These are phyloP conservation scores for Lucilia sericata DNA, from an alignment of 1,140 invertebrate species.

Conservation along the genomic window DNA sequence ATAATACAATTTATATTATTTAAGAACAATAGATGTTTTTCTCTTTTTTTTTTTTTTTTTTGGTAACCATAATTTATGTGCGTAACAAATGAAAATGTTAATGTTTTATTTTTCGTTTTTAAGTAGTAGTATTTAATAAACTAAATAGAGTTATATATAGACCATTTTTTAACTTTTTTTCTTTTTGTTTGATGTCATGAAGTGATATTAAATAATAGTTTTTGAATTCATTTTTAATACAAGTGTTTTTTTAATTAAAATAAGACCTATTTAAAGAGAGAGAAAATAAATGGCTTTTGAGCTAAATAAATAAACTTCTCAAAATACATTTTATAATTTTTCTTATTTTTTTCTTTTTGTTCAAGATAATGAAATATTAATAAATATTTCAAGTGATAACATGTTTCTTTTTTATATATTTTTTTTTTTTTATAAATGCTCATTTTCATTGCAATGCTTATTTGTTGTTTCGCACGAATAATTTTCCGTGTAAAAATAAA, in stretches of 20 bases:
- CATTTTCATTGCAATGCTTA: neutral
- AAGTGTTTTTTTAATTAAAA: too few species aligned
- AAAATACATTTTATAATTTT: neutral
- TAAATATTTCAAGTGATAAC: neutral
- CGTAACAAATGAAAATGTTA: neutral
- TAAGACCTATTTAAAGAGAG: neutral
- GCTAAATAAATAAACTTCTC: neutral
- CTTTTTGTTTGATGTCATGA: too few species aligned
- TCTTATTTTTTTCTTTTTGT: neutral
- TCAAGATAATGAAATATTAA: neutral
- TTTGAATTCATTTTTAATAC: too few species aligned
- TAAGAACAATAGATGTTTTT: too few species aligned
- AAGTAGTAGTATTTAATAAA: neutral
- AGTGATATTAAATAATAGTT: too few species aligned
- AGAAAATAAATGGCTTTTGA: neutral
- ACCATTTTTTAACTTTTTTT: too few species aligned
- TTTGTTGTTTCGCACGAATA: neutral
- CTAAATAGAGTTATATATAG: too few species aligned
- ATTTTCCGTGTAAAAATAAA: neutral
- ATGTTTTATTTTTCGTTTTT: neutral
- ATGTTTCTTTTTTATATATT: neutral
- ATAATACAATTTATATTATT: too few species aligned
- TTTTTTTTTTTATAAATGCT: conserved; percentile 7
- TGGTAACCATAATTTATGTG: neutral
- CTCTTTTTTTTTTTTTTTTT: too few species aligned